Evolutionary conservation across 1,140 invertebrate species (phyloP).

Genomic region (Papilio polyxenes): DNA sequence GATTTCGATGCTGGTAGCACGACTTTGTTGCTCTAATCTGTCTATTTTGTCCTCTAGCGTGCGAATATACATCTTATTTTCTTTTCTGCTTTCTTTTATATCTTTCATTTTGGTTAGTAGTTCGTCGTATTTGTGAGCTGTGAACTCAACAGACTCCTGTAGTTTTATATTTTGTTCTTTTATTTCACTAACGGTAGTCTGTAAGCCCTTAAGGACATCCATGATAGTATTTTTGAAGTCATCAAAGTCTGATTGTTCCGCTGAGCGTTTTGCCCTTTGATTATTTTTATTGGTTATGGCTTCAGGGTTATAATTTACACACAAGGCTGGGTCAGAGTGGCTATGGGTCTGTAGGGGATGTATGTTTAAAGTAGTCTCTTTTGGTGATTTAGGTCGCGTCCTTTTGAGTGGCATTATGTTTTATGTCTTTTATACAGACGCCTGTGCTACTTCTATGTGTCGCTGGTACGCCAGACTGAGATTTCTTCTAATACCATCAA

Average conservation of each 20-base stretch:
- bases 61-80: neutral
- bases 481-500: too few species aligned
- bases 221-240: neutral
- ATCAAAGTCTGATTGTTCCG: neutral
- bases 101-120: conserved; percentile 3
- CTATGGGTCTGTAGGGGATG: neutral
- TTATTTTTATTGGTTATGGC: neutral
- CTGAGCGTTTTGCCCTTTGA: neutral
- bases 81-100: neutral
- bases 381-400: neutral
- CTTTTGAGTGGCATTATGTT: neutral
- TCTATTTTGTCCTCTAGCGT: conserved; percentile 21
- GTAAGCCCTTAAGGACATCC: neutral
- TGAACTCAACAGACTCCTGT: conserved; percentile 30
- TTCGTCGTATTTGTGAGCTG: conserved; percentile 38
- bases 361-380: neutral
- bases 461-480: too few species aligned
- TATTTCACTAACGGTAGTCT: neutral
- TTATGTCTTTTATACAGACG: neutral
- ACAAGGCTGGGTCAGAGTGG: neutral
- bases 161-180: neutral
- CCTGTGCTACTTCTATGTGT: too few species aligned
- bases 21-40: conserved; percentile 1
- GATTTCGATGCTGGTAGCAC: conserved; percentile 35
- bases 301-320: neutral